A percentile compares a stretch with the other conserved stretches of the same genome.
These are phyloP conservation scores for Hirtodrosophila confusa DNA, from an alignment of 2,888 invertebrate genomes.

Conservation along the genomic window DNA sequence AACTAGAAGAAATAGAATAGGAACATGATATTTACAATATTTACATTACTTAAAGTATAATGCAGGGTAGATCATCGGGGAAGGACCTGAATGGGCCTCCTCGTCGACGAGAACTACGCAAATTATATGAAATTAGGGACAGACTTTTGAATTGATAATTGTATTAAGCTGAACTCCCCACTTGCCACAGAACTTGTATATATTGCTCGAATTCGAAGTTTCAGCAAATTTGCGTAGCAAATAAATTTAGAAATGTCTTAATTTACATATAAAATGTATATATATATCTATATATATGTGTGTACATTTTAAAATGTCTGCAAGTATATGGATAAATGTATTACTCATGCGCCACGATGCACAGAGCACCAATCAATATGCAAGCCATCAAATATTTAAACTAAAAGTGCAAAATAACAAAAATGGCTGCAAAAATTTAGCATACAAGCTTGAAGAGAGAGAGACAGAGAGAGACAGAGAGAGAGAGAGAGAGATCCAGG, in stretches of 20 bases:
- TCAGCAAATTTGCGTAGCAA: too few species aligned
- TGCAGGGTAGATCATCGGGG: too few species aligned
- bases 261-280: background rate
- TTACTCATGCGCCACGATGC: conserved; percentile 76
- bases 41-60: too few species aligned
- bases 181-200: too few species aligned
- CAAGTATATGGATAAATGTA: conserved; percentile 49
- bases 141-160: too few species aligned
- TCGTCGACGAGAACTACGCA: too few species aligned
- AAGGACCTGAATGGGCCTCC: too few species aligned
- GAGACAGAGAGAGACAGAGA: conserved; percentile 10
- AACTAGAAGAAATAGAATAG: too few species aligned
- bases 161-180: too few species aligned
- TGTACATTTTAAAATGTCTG: conserved; percentile 5
- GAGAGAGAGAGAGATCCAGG: conserved; percentile 23
- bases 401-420: conserved; percentile 78
- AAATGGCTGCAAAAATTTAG: conserved; percentile 72
- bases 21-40: too few species aligned
- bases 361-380: conserved; percentile 77
- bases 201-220: too few species aligned
- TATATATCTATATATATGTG: conserved; percentile 1
- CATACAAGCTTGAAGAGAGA: conserved; percentile 40
- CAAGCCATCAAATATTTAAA: conserved; percentile 77
- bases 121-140: too few species aligned
- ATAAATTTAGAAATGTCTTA: background rate